Conservation (phyloP, 2,888 invertebrate genomes). For the Exephanes ischioxanthus region DNA sequence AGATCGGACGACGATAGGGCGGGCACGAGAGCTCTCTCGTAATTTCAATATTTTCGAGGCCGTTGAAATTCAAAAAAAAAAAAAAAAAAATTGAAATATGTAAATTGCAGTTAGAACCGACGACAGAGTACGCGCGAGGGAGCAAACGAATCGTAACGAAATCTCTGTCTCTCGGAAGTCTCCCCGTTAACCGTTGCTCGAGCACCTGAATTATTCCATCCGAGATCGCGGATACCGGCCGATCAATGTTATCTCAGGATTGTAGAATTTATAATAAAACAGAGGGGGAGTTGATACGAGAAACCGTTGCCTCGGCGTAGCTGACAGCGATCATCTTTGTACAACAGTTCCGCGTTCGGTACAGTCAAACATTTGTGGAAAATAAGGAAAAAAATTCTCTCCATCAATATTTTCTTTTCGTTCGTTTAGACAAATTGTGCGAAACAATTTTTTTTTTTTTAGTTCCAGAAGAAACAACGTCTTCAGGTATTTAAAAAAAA, state of each 20-base stretch:
- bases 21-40: too few relatives aligned
- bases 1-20: too few relatives aligned
- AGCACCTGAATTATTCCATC: slow-evolving; percentile 49
- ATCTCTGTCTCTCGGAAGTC: slow-evolving; percentile 23
- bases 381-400: neutral
- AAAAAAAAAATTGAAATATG: neutral
- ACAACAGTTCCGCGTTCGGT: slow-evolving; percentile 28
- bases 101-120: slow-evolving; percentile 16
- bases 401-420: too few relatives aligned
- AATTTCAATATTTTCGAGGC: too few relatives aligned
- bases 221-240: slow-evolving; percentile 37
- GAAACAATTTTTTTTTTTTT: too few relatives aligned
- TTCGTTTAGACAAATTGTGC: neutral
- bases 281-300: slow-evolving; percentile 23
- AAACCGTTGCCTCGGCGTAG: slow-evolving; percentile 37
- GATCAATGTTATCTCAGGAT: slow-evolving; percentile 47
- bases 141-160: slow-evolving; percentile 61
- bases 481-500: neutral
- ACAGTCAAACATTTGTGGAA: neutral
- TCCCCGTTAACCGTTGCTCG: slow-evolving; percentile 51
- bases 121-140: neutral
- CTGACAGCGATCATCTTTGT: slow-evolving; percentile 15
- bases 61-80: too few relatives aligned
- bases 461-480: neutral
- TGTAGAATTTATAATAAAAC: slow-evolving; percentile 53